Conservation (phyloP, 2,888 invertebrate genomes). For the Osedax frankpressi region DNA sequence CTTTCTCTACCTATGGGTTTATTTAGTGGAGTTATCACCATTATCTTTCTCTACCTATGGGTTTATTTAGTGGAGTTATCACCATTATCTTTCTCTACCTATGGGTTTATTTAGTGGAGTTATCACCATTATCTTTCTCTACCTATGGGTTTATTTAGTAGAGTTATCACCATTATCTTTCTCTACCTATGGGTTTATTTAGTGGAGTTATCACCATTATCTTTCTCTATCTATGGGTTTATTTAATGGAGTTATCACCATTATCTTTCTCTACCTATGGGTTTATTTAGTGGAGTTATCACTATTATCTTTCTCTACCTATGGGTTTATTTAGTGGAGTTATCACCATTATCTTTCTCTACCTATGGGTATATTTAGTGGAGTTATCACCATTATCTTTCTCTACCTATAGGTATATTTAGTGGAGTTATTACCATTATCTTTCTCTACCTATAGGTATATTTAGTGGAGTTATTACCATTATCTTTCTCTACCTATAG, state of each 20-base stretch:
- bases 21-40: slow-evolving; percentile 42
- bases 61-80: slow-evolving; percentile 34
- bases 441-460: too few species aligned
- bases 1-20: slow-evolving; percentile 45
- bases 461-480: slow-evolving; percentile 36
- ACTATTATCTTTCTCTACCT: neutral
- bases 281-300: slow-evolving; percentile 47
- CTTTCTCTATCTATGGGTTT: neutral
- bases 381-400: neutral
- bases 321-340: neutral
- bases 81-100: slow-evolving; percentile 45
- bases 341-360: too few species aligned
- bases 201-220: slow-evolving; percentile 22
- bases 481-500: neutral
- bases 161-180: slow-evolving; percentile 48
- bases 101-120: slow-evolving; percentile 49
- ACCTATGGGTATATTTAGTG: slow-evolving; percentile 48
- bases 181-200: slow-evolving; percentile 48
- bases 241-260: slow-evolving; percentile 44
- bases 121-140: neutral
- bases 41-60: neutral
- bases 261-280: slow-evolving; percentile 42
- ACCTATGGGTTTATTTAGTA: neutral
- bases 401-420: neutral
- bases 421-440: too few species aligned